A percentile compares a stretch with the other conserved stretches of the same genome.
These are phyloP conservation scores for Spodoptera exigua DNA, from an alignment of 2,888 invertebrate genomes.

Conservation along the genomic window DNA sequence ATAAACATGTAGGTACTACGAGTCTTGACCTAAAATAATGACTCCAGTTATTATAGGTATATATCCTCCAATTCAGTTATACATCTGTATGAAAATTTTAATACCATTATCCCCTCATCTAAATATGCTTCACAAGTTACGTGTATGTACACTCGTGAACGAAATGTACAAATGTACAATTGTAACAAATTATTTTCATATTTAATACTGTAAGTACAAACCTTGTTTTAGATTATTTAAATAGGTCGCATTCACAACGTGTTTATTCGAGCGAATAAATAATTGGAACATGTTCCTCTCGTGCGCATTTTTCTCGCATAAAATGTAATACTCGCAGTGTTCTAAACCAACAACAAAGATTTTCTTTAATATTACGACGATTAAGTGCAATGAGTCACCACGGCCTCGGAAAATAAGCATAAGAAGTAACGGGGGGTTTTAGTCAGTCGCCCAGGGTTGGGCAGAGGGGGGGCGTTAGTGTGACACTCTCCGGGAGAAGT, in stretches of 20 bases:
- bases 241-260: constrained; percentile 13
- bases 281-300: constrained; percentile 2
- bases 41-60: constrained; percentile 45
- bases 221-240: constrained; percentile 35
- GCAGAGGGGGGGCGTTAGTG: too few species aligned
- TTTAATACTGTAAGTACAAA: constrained; percentile 27
- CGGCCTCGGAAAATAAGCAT: too few species aligned
- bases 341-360: too few species aligned
- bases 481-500: too few species aligned
- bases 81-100: constrained; percentile 58
- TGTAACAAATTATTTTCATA: constrained; percentile 46
- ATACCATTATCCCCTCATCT: constrained; percentile 57
- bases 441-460: too few species aligned
- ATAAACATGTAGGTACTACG: background rate
- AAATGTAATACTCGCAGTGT: background rate
- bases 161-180: constrained; percentile 46
- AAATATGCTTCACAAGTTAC: constrained; percentile 35
- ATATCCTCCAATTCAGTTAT: constrained; percentile 50
- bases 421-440: too few species aligned
- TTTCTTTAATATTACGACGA: too few species aligned
- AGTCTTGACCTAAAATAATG: constrained; percentile 51
- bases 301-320: background rate
- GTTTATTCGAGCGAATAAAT: constrained; percentile 14
- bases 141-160: constrained; percentile 33
- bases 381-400: too few species aligned